Evolutionary conservation across 2,797 vertebrate genomes (phyloP).

Genomic region (Lepilemur septentrionalis): DNA sequence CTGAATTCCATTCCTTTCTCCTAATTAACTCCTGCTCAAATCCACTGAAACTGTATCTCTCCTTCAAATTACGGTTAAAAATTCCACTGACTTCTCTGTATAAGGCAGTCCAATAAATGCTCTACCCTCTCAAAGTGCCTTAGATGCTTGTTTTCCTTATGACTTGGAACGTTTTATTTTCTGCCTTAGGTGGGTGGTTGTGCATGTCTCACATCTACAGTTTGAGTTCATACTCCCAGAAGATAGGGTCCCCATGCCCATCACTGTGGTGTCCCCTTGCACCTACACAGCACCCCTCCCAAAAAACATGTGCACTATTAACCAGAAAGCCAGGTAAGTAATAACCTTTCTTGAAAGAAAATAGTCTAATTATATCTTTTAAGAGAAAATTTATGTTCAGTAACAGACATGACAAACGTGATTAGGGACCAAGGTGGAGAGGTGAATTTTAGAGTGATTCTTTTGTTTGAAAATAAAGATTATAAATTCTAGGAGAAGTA

Average conservation of each 20-base stretch:
- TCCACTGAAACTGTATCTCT: not conserved
- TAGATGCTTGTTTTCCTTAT: not conserved
- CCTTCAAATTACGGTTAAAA: not conserved
- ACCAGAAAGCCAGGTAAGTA: not conserved
- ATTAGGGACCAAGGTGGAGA: not conserved
- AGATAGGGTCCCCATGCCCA: not conserved
- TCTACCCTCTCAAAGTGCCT: not conserved
- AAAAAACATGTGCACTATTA: not conserved
- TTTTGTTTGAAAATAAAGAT: not conserved
- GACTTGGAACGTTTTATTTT: not conserved
- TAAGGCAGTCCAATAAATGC: not conserved
- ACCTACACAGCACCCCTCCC: rapidly evolving
- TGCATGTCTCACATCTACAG: not conserved
- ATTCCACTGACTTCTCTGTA: not conserved
- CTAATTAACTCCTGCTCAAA: not conserved
- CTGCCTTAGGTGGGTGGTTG: not conserved
- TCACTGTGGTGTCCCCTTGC: not conserved
- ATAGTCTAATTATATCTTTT: not conserved
- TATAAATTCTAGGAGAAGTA: not conserved
- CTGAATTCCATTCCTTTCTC: not conserved
- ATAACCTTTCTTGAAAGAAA: not conserved
- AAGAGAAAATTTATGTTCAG: not conserved
- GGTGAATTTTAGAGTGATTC: not conserved
- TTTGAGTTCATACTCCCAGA: not conserved
- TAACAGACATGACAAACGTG: not conserved